phyloP scores from a whole-genome alignment of 2,113 vertebrate genomes.

The Diphyllodes magnificus region DNA sequence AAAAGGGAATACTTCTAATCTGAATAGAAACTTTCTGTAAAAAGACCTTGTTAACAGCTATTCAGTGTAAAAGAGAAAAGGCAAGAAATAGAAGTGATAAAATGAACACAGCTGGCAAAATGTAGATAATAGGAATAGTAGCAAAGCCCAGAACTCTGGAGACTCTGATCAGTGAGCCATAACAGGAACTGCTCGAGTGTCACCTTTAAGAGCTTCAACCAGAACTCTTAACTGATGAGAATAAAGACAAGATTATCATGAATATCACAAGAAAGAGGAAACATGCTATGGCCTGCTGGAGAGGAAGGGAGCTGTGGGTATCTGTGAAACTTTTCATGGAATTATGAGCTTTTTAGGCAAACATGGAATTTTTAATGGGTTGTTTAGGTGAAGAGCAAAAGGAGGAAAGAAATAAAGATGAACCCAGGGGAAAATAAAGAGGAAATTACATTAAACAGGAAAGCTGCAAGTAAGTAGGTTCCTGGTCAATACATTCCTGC shows the following conservation, averaged over 20 bases:
- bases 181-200: background rate
- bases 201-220: background rate
- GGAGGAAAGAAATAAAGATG: background rate
- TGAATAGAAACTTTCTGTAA: background rate
- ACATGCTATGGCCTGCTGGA: background rate
- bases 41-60: background rate
- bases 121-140: background rate
- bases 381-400: background rate
- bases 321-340: background rate
- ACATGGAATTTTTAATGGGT: background rate
- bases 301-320: background rate
- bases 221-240: background rate
- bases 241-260: background rate
- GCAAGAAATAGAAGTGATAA: background rate
- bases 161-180: background rate
- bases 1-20: background rate
- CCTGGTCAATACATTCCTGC: background rate
- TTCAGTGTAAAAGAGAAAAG: background rate
- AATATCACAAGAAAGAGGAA: background rate
- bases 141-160: background rate
- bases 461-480: background rate
- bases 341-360: background rate
- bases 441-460: background rate
- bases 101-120: background rate
- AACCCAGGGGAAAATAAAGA: background rate